Evolutionary conservation across 2,113 vertebrate species (phyloP), one percentile per base, ranked within the genome.

Genomic region (Lophius piscatorius): DNA sequence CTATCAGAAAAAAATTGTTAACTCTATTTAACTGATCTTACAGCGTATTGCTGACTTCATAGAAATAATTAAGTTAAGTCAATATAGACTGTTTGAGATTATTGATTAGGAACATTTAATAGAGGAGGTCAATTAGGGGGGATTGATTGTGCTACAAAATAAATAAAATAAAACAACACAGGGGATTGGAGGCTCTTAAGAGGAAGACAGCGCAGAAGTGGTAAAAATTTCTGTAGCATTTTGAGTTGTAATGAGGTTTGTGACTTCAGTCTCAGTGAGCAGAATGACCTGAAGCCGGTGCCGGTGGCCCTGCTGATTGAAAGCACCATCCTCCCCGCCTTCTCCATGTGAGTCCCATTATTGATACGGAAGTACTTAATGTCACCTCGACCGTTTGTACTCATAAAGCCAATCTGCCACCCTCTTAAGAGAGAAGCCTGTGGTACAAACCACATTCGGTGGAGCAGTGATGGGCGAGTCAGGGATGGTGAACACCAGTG

Each of bases 391-490:
- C 40, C 8, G n/a, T 13, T n/a, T 21, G 16, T 20, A 3, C 28
- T 14, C 3, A 8, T n/a, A 39, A 13, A 9, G n/a, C 4, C 4
- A 39, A 35, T 16, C 50, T 54, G 11, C 59, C 34, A 9, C 54
- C 22, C 13, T 16, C 7, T 58, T 7, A 78, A 93, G 91, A 69
- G 24, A 1, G 0, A 61, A 74, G 0, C 0, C 12, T 1, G 0
- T 13, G 26, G 61, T 84, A 28, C 55, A 60, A 55, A 94, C 93
- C 0, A 85, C 81, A 57, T 99, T 97, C 82, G 92, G 94, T 8
- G 97, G 97, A 9, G 59, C 45, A 1, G 95, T 98, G 83, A 91
- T 91, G 89, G 96, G 97, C 0, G 95, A 97, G 82, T 93, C 94
- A 0, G 95, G 93, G 81, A 98, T 99, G 95, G 89, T 78, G 24